A percentile compares a stretch with the other conserved stretches of the same genome.
Conservation (phyloP, 2,113 vertebrate genomes). For the Boleophthalmus pectinirostris region DNA sequence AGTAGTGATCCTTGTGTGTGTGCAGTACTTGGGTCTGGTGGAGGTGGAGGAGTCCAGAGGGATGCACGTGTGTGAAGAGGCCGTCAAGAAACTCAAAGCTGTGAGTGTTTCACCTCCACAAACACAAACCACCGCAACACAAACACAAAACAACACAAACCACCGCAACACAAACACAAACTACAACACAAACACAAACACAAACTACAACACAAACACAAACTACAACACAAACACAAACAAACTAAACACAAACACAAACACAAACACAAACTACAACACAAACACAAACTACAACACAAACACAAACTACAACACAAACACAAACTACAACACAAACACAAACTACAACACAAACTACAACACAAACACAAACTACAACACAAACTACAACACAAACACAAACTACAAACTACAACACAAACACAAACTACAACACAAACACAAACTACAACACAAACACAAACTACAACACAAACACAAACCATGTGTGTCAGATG, state of each 20-base stretch:
- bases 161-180: not conserved
- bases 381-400: not conserved
- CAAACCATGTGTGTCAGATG: too few relatives aligned
- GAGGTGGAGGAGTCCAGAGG: constrained; percentile 93
- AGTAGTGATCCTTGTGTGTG: not conserved
- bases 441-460: too few relatives aligned
- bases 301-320: not conserved
- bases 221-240: too few relatives aligned
- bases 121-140: not conserved
- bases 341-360: not conserved
- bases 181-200: not conserved
- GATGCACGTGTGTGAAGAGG: constrained; percentile 94
- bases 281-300: too few relatives aligned
- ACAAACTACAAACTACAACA: too few relatives aligned
- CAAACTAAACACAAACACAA: too few relatives aligned
- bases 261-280: not conserved
- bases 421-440: not conserved
- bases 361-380: not conserved
- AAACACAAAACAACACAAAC: not conserved
- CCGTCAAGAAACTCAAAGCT: constrained; percentile 90
- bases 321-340: too few relatives aligned
- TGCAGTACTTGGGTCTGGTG: constrained; percentile 88
- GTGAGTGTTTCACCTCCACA: constrained; percentile 74
- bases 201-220: not conserved
- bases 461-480: not conserved